phyloP scores from a whole-genome alignment of 2,888 invertebrate species.

The Clanis bilineata region DNA sequence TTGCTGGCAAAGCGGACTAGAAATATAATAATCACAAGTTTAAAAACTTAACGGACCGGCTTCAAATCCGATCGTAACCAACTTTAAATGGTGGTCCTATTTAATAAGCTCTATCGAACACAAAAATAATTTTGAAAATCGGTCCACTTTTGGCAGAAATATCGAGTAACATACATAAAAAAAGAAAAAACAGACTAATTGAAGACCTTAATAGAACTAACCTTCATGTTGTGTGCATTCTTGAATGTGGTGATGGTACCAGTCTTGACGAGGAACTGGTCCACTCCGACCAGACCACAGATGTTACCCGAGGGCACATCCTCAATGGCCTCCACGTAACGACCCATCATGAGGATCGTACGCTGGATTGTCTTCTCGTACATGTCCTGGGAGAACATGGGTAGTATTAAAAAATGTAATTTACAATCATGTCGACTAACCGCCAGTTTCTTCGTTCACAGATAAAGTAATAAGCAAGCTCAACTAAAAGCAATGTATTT shows the following conservation, averaged over 20 bases:
- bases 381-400: constrained; percentile 84
- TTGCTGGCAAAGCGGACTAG: no score
- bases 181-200: not conserved
- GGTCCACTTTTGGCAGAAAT: no score
- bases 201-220: no score
- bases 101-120: no score
- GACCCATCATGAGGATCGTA: constrained; percentile 99
- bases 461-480: no score
- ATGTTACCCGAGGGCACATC: constrained; percentile 99
- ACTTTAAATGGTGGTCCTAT: no score
- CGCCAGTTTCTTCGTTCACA: no score
- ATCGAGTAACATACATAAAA: not conserved
- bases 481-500: no score
- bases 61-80: no score
- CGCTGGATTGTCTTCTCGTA: constrained; percentile 99
- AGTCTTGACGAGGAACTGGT: constrained; percentile 99
- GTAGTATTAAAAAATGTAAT: not conserved
- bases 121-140: no score
- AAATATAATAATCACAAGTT: no score
- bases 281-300: constrained; percentile 99
- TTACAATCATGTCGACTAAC: not conserved
- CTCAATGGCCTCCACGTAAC: constrained; percentile 99
- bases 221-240: constrained; percentile 99
- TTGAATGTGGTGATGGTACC: constrained; percentile 99
- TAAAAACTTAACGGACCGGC: no score